Evolutionary conservation across 2,113 vertebrate genomes (phyloP).

Genomic region (Dipodomys spectabilis): DNA sequence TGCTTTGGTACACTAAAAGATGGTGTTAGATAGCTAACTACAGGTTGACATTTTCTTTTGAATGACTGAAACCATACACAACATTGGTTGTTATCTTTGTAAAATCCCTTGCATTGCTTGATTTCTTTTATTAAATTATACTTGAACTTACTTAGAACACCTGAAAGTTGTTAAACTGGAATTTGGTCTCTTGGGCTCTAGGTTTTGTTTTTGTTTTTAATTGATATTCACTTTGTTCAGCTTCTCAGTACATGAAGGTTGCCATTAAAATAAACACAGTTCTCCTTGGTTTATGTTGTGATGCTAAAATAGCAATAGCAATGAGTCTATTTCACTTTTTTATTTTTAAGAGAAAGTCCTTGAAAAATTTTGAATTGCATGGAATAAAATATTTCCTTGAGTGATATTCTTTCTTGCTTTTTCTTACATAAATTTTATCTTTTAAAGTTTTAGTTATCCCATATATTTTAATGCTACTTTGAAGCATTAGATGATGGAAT

Average conservation of each 20-base stretch:
- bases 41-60: neutral
- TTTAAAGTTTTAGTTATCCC: neutral
- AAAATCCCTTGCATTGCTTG: neutral
- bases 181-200: neutral
- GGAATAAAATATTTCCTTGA: neutral
- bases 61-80: neutral
- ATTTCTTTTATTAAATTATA: neutral
- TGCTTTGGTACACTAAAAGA: neutral
- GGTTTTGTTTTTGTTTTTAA: neutral
- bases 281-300: neutral
- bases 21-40: neutral
- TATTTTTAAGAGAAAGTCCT: neutral
- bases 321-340: neutral
- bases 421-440: neutral
- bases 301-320: neutral
- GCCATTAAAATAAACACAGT: neutral
- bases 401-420: neutral
- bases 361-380: neutral
- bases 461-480: neutral
- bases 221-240: neutral
- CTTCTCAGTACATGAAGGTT: neutral
- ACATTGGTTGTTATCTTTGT: neutral
- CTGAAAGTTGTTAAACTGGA: neutral
- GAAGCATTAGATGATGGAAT: conserved; percentile 17
- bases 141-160: neutral